Base-by-base conservation (phyloP, 1,140 invertebrate species). In the Colletes latitarsis region DNA sequence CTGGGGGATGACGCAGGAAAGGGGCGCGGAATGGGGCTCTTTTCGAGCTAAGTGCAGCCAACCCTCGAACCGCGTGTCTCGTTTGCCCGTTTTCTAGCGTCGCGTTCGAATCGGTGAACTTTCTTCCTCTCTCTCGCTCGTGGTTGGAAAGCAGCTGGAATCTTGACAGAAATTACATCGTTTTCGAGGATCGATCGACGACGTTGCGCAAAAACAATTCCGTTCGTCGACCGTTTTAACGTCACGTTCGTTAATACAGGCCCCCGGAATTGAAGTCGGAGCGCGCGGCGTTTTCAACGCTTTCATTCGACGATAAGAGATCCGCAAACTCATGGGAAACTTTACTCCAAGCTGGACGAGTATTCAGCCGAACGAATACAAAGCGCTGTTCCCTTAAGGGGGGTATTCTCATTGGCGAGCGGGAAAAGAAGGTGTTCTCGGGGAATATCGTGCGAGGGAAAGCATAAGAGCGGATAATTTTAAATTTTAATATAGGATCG, bases 1-100 rank as follows among this genome's bases (percentile, higher is more conserved):
- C 49, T 53, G 68, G 58, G 58, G 52, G 57, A 53, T 71, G 76
- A 63, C 58, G 76, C 58, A 39, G 77, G 64, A 63, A 62, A 43
- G 63, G 60, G 58, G 71, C 67, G 84, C 73, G 77, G 60, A 67
- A 66, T 39, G 63, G 73, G 60, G 80, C 77, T 88, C 76, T 87
- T 85, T 84, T 52, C 69, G 77, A 64, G 71, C 73, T 85, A 86
- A 89, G 79, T 88, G 87, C 82, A 82, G 46, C 60, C 41, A 66
- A 57, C 66, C 68, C 69, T 77, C 14, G 55, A 68, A 77, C 43
- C 64, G 52, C 64, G 55, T 5, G 75, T 67, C 58, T 77, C 55
- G 55, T 68, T 77, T 53, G 55, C 30, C 30, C 49, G 52, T 62
- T 78, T 69, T 75, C 43, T 49, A 17, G 15, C 49, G 9, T 30